These are phyloP conservation scores for Drosophila sucinea DNA, from an alignment of 1,140 invertebrate species.

Conservation along the genomic window DNA sequence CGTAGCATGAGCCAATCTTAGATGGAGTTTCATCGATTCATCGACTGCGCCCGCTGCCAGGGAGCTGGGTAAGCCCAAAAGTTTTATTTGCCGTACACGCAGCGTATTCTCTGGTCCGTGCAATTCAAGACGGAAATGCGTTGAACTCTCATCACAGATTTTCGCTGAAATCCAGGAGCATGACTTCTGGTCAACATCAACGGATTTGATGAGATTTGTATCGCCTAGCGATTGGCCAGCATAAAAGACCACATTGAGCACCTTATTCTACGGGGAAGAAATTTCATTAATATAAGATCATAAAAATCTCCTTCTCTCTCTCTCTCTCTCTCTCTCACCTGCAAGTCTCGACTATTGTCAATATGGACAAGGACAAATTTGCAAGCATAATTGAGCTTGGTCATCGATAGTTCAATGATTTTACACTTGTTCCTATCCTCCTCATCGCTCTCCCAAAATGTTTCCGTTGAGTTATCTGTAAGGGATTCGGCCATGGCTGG, in stretches of 20 bases:
- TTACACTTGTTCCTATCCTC: constrained; percentile 97
- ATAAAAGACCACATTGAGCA: constrained; percentile 91
- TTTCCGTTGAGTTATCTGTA: constrained; percentile 97
- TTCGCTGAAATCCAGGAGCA: constrained; percentile 94
- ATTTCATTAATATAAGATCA: no score
- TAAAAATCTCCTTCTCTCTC: background rate
- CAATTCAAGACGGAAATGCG: constrained; percentile 90
- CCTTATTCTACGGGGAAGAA: constrained; percentile 90
- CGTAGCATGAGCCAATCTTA: constrained; percentile 69
- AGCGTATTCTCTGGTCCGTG: constrained; percentile 96
- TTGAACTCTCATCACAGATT: constrained; percentile 84
- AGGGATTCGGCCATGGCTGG: constrained; percentile 96
- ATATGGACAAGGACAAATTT: constrained; percentile 91
- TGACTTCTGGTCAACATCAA: constrained; percentile 92
- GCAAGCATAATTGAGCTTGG: constrained; percentile 81
- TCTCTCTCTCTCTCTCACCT: constrained; percentile 84
- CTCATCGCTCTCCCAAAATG: constrained; percentile 99
- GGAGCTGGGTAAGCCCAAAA: constrained; percentile 67
- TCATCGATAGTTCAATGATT: constrained; percentile 86
- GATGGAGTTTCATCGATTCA: constrained; percentile 40
- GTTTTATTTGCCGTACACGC: constrained; percentile 91
- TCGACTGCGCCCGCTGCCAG: constrained; percentile 41
- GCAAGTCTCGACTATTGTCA: constrained; percentile 95
- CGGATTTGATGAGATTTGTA: constrained; percentile 89
- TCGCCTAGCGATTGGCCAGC: constrained; percentile 92